phyloP scores from a whole-genome alignment of 2,888 invertebrate species.

The Holacanthella duospinosa region DNA sequence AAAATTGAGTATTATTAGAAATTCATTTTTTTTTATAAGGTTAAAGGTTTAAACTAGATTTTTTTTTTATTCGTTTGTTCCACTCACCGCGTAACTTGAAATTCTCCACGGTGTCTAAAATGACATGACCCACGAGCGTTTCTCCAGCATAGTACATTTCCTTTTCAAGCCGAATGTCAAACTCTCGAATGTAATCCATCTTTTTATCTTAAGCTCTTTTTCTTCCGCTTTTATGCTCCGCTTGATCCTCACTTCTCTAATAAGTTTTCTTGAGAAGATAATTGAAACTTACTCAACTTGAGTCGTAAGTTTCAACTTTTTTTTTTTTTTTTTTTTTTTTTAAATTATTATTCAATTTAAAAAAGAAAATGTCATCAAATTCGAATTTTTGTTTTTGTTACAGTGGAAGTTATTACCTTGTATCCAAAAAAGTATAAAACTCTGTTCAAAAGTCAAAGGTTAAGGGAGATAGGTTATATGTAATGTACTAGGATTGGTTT shows the following conservation, averaged over 20 bases:
- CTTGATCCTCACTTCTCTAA: not conserved
- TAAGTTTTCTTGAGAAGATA: not conserved
- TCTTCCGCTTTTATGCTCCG: too few relatives aligned
- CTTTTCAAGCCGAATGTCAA: conserved; percentile 62
- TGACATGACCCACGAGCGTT: conserved; percentile 54
- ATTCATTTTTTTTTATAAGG: not conserved
- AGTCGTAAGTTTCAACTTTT: not conserved
- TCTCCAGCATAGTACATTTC: conserved; percentile 68
- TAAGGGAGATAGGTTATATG: too few relatives aligned
- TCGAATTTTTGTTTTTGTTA: too few relatives aligned
- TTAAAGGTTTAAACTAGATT: not conserved
- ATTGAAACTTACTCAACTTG: not conserved
- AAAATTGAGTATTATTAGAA: not conserved
- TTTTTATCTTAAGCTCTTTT: too few relatives aligned
- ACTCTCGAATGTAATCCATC: conserved; percentile 54
- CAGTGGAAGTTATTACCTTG: too few relatives aligned
- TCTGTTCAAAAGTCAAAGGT: too few relatives aligned
- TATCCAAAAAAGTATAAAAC: too few relatives aligned
- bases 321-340: not conserved
- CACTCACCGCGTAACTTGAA: conserved; percentile 61
- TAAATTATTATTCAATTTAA: not conserved
- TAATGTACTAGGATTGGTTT: too few relatives aligned
- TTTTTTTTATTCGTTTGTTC: not conserved
- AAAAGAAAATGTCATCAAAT: too few relatives aligned
- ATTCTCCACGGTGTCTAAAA: conserved; percentile 60